Evolutionary conservation across 2,113 vertebrate species (phyloP).

Genomic region (Datnioides undecimradiatus): DNA sequence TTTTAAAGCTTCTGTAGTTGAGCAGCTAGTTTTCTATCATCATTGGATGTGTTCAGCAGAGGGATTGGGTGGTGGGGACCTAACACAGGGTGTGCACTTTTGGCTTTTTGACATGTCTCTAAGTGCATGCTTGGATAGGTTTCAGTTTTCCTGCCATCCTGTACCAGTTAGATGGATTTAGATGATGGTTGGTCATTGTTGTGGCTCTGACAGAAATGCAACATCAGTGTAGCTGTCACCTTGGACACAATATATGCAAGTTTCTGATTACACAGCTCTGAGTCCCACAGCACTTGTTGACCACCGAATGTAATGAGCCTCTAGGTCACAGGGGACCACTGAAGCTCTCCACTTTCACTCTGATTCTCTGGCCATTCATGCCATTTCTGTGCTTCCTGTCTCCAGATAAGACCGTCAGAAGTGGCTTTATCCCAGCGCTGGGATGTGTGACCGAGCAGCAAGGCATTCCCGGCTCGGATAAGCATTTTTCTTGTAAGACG

Average conservation of each 20-base stretch:
- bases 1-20: no score
- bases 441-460: conserved; percentile 47
- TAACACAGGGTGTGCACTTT: not conserved
- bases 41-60: not conserved
- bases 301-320: conserved; percentile 36
- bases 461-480: conserved; percentile 18
- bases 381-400: conserved; percentile 59
- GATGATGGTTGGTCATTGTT: not conserved
- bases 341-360: conserved; percentile 49
- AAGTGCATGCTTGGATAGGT: not conserved
- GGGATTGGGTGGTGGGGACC: not conserved
- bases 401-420: conserved; percentile 50
- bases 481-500: conserved; percentile 16
- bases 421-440: conserved; percentile 45
- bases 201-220: not conserved
- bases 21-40: not conserved
- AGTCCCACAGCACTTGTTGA: conserved; percentile 30
- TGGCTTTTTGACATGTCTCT: not conserved
- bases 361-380: conserved; percentile 29
- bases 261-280: not conserved
- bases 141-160: not conserved
- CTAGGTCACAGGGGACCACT: conserved; percentile 50
- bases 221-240: not conserved
- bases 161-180: not conserved
- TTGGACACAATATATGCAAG: not conserved